Evolutionary conservation across 2,797 vertebrate species (phyloP).

Genomic region (Vespertilio murinus): DNA sequence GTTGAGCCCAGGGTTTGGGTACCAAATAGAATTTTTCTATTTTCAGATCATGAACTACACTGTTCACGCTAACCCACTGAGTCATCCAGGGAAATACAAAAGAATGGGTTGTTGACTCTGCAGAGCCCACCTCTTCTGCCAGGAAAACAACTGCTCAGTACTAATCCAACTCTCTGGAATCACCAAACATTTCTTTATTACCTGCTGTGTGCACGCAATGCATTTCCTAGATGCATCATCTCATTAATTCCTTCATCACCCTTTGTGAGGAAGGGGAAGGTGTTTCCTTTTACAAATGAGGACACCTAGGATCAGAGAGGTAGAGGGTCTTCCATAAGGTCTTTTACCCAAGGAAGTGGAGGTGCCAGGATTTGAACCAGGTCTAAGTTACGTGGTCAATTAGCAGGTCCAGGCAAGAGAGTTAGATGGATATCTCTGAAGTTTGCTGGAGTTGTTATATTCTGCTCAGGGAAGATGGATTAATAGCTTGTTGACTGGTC

Average conservation of each 20-base stretch:
- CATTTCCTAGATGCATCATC: neutral
- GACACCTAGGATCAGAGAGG: neutral
- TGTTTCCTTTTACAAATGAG: neutral
- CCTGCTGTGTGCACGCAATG: neutral
- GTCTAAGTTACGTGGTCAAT: neutral
- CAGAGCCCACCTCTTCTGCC: neutral
- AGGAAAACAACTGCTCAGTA: neutral
- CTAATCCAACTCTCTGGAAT: neutral
- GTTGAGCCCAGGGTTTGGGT: neutral
- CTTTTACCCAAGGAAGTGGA: neutral
- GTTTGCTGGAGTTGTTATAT: neutral
- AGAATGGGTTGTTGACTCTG: neutral
- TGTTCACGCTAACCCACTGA: neutral
- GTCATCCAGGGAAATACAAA: neutral
- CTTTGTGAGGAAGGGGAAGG: neutral
- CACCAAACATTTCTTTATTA: neutral
- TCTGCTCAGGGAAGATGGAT: slow-evolving; percentile 34
- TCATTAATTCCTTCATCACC: neutral
- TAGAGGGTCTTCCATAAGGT: neutral
- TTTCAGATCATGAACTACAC: neutral
- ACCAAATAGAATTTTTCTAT: neutral
- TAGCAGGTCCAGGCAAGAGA: neutral
- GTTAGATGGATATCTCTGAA: neutral
- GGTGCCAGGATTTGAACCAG: neutral
- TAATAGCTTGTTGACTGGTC: slow-evolving; percentile 60